phyloP scores from a whole-genome alignment of 2,113 vertebrate genomes.

The Microcebus murinus region DNA sequence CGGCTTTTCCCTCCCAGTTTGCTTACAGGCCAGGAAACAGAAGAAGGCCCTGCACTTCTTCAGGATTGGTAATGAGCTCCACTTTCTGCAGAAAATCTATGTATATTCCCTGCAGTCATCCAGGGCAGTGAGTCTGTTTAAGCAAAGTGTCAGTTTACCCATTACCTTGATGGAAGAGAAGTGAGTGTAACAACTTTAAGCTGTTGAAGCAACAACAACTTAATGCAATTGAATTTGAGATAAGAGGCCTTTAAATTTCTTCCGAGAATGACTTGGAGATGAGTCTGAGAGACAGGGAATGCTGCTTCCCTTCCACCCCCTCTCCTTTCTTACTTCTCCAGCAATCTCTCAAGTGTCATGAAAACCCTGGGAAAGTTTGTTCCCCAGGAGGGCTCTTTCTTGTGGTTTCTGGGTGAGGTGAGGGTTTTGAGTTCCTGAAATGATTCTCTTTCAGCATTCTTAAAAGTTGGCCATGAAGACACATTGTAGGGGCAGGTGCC shows the following conservation, averaged over 20 bases:
- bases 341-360: background rate
- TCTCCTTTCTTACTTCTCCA: background rate
- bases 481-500: background rate
- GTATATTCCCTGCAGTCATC: background rate
- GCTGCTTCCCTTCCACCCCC: background rate
- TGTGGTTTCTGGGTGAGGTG: background rate
- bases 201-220: constrained; percentile 34
- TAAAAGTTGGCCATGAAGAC: background rate
- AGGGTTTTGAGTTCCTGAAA: background rate
- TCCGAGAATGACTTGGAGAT: constrained; percentile 20
- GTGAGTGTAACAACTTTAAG: background rate
- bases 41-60: background rate
- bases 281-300: background rate
- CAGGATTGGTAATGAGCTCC: background rate
- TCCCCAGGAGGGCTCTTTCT: background rate
- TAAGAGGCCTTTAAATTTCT: constrained; percentile 61
- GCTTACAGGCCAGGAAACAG: background rate
- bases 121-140: background rate
- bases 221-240: constrained; percentile 43
- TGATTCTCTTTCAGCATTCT: constrained; percentile 32
- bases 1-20: background rate
- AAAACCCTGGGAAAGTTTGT: background rate
- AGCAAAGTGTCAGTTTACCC: background rate
- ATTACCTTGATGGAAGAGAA: constrained; percentile 27
- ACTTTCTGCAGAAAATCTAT: background rate